These are phyloP conservation scores for Orthonyx spaldingii DNA, from an alignment of 2,113 vertebrate species.

Conservation along the genomic window DNA sequence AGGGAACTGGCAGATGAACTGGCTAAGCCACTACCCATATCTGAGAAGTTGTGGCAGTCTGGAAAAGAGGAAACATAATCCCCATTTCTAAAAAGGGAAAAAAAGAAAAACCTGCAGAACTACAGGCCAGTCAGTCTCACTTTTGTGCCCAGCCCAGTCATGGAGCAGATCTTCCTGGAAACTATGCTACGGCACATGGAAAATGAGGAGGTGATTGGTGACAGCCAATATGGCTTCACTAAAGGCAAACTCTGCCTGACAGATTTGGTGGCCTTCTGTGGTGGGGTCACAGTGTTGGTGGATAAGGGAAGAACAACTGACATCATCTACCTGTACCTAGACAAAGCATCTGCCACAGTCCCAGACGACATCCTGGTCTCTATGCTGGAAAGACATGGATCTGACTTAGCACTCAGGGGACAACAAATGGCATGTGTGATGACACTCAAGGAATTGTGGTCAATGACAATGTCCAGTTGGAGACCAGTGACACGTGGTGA, in stretches of 20 bases:
- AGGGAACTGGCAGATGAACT: no score
- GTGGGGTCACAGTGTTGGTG: not conserved
- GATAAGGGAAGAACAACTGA: not conserved
- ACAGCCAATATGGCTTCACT: no score
- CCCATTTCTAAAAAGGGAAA: no score
- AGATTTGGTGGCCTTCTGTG: not conserved
- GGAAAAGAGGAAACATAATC: no score
- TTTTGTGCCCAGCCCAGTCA: no score
- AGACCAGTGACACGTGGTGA: fast-evolving
- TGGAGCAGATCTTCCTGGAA: no score
- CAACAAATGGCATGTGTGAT: not conserved
- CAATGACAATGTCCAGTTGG: not conserved
- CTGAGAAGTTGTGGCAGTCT: no score
- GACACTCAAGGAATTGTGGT: not conserved
- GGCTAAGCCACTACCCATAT: no score
- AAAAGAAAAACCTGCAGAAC: no score
- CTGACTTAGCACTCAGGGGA: not conserved
- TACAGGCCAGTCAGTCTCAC: no score
- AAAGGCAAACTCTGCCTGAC: not conserved
- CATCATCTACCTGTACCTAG: not conserved
- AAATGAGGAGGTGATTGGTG: no score
- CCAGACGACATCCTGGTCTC: not conserved
- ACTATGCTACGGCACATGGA: no score
- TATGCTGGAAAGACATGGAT: not conserved
- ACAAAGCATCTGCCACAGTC: not conserved